Evolutionary conservation across 64 coral and sea anemone genomes (phyloP).

Genomic region (Pocillopora verrucosa): DNA sequence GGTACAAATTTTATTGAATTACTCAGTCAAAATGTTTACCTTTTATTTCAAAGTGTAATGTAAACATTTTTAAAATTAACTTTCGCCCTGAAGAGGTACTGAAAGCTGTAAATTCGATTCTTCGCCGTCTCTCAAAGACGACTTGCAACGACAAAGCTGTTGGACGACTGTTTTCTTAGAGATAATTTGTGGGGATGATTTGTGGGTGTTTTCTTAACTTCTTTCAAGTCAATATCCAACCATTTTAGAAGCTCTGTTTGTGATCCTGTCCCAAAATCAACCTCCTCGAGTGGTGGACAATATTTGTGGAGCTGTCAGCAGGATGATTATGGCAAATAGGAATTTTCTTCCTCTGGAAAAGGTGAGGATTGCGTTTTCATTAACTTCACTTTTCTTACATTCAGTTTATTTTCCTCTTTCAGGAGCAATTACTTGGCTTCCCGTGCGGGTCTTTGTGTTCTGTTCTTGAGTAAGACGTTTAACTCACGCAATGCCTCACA

Average conservation of each 20-base stretch:
- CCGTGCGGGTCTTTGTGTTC: no score
- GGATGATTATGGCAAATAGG: slow-evolving; percentile 87
- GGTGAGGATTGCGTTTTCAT: slow-evolving; percentile 30
- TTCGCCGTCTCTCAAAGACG: no score
- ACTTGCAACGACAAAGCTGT: no score
- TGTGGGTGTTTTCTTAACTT: slow-evolving; percentile 55
- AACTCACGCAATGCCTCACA: no score
- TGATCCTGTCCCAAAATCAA: slow-evolving; percentile 57
- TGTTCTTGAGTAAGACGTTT: no score
- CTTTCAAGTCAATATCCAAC: slow-evolving; percentile 71
- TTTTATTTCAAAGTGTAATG: no score
- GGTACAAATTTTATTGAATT: neutral
- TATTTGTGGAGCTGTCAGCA: slow-evolving; percentile 89
- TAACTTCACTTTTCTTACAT: neutral
- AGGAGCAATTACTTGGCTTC: no score
- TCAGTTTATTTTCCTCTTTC: neutral
- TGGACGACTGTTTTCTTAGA: neutral
- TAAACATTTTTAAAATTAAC: no score
- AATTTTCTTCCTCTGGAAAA: slow-evolving; percentile 80
- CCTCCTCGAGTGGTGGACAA: slow-evolving; percentile 82
- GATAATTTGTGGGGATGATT: neutral
- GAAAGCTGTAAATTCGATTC: no score
- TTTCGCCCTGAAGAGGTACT: no score
- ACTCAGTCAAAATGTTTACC: no score
- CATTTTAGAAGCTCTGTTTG: slow-evolving; percentile 80